phyloP scores from a whole-genome alignment of 1,140 invertebrate species.

The Chrysomallon squamiferum region DNA sequence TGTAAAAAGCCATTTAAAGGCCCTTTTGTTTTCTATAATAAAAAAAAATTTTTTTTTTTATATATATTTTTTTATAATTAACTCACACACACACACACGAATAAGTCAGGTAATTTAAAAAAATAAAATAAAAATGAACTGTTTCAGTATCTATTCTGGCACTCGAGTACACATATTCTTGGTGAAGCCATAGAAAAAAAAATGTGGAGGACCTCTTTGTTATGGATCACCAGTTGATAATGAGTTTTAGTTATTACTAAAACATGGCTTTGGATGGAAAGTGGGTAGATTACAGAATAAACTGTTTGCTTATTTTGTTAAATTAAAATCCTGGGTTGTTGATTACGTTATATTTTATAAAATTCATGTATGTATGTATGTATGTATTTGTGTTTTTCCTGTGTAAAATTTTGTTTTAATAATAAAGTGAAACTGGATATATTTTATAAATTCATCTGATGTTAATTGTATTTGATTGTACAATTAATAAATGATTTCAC shows the following conservation, averaged over 20 bases:
- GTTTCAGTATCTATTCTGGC: conserved; percentile 99
- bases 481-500: background rate
- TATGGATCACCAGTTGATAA: conserved; percentile 98
- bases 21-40: too few species aligned
- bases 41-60: too few species aligned
- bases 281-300: conserved; percentile 66
- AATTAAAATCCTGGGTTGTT: too few species aligned
- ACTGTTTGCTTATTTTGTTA: background rate
- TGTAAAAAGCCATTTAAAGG: too few species aligned
- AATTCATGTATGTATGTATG: too few species aligned
- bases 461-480: background rate
- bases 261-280: conserved; percentile 89
- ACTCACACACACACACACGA: too few species aligned
- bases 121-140: too few species aligned
- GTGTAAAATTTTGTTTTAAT: background rate
- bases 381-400: background rate
- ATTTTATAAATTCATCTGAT: background rate
- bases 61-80: too few species aligned
- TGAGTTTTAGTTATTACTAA: conserved; percentile 99
- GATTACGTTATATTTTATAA: too few species aligned
- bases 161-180: conserved; percentile 96
- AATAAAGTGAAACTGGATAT: background rate
- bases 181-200: conserved; percentile 96
- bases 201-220: conserved; percentile 96
- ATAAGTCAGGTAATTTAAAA: too few species aligned